Evolutionary conservation across 2,888 invertebrate species (phyloP), one percentile per base, ranked within the genome.

Genomic region (Ochlodes sylvanus): DNA sequence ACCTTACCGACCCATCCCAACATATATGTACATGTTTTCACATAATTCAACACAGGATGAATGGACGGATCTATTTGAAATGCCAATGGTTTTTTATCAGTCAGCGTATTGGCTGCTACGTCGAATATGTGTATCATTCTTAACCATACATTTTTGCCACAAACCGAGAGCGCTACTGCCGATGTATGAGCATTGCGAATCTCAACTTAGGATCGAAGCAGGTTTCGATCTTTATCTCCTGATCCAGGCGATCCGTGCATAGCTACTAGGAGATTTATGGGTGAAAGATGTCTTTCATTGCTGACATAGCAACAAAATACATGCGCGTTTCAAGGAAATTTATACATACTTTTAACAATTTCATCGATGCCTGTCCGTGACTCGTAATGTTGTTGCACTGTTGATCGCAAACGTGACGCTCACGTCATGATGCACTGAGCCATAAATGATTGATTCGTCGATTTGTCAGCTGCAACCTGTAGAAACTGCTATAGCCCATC

Each of bases 1-100:
- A 85, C 92, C 91, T 91, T 89, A 88, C 86, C 79, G 78, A 83
- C 92, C 92, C 87, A 85, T 85, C 82, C 87, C 81, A 77, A 81
- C 84, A 89, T 90, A 87, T 89, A 71, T 69, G 69, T n/a, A n/a
- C n/a, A n/a, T n/a, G n/a, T n/a, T 71, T 75, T 73, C 72, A 79
- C 77, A 76, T 77, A 73, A 80, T 78, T 81, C 81, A 84, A 84
- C 85, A 83, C 80, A 70, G 71, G 71, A 82, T 89, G 86, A 89
- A 88, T 88, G 66, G 60, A 54, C 52, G 52, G 41, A 38, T 32
- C 41, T 17, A 32, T 44, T 65, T 17, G 55, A 56, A 41, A 50
- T 21, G 54, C 32, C 34, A 60, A 60, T 60, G 52, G 54, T 12
- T 57, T 64, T 54, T 64, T 58, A 58, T 50, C 50, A 34, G 27